Evolutionary conservation across 1,140 invertebrate species (phyloP).

Genomic region (Zaprionus africanus): DNA sequence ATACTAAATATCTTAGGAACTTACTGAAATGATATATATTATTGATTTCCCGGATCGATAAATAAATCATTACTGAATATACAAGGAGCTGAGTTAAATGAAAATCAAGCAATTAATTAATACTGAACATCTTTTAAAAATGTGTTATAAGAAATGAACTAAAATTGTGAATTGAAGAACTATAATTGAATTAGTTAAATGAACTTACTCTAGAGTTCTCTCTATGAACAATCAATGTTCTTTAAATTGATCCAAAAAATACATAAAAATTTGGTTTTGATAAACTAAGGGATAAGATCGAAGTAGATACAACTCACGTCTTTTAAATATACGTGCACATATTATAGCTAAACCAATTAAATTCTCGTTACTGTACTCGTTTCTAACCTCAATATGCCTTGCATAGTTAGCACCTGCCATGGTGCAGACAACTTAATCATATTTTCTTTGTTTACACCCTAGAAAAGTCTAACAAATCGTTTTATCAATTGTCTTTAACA

Average conservation of each 20-base stretch:
- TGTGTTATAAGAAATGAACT: not conserved
- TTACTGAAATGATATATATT: too few species aligned
- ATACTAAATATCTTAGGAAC: not conserved
- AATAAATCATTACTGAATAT: not conserved
- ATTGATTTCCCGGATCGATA: too few species aligned
- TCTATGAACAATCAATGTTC: not conserved
- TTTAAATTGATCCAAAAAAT: not conserved
- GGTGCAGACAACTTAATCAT: not conserved
- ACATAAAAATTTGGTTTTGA: not conserved
- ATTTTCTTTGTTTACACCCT: conserved; percentile 14
- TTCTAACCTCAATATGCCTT: not conserved
- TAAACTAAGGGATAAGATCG: not conserved
- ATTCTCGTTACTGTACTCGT: not conserved
- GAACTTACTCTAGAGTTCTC: not conserved
- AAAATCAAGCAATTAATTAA: not conserved
- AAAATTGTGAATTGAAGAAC: not conserved
- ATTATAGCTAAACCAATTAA: too few species aligned
- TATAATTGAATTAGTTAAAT: not conserved
- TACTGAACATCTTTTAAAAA: not conserved
- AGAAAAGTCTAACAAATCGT: conserved; percentile 57
- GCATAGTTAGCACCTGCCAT: conserved; percentile 1
- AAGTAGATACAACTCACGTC: too few species aligned
- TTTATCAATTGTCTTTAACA: conserved; percentile 50
- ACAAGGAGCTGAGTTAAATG: too few species aligned
- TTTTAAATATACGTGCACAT: too few species aligned